phyloP scores from a whole-genome alignment of 2,888 invertebrate species.

The Drosophila atroscutellata region DNA sequence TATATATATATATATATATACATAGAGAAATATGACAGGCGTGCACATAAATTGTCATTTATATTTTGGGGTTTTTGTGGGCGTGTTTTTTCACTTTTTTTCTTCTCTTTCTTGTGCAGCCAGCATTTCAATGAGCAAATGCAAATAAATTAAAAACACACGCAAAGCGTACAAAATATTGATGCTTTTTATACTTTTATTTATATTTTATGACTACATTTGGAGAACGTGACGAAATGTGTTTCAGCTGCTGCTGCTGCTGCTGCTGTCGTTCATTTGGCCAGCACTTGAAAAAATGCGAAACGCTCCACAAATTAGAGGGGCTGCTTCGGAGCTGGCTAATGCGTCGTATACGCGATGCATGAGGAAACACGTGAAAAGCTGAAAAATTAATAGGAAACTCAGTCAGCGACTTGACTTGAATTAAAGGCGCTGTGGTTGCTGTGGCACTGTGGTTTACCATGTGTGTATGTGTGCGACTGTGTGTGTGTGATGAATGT shows the following conservation, averaged over 20 bases:
- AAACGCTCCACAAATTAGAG: conserved; percentile 72
- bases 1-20: conserved; percentile 4
- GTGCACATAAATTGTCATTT: conserved; percentile 72
- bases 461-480: background rate
- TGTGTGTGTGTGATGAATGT: conserved; percentile 55
- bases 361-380: conserved; percentile 32
- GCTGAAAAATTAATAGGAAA: conserved; percentile 48
- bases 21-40: conserved; percentile 53
- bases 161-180: conserved; percentile 69
- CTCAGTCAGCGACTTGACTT: conserved; percentile 24
- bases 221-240: conserved; percentile 71
- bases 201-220: conserved; percentile 56
- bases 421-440: conserved; percentile 67
- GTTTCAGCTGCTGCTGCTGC: conserved; percentile 9
- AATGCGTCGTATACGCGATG: conserved; percentile 66
- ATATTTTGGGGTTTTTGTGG: conserved; percentile 65
- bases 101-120: conserved; percentile 51
- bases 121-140: conserved; percentile 78
- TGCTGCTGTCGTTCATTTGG: conserved; percentile 25
- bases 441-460: conserved; percentile 44
- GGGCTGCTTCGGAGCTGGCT: conserved; percentile 56
- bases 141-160: conserved; percentile 78
- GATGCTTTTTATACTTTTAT: conserved; percentile 58
- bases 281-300: conserved; percentile 63
- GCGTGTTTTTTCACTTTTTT: conserved; percentile 36